phyloP scores from a whole-genome alignment of 2,113 vertebrate genomes.

The Rattus rattus region DNA sequence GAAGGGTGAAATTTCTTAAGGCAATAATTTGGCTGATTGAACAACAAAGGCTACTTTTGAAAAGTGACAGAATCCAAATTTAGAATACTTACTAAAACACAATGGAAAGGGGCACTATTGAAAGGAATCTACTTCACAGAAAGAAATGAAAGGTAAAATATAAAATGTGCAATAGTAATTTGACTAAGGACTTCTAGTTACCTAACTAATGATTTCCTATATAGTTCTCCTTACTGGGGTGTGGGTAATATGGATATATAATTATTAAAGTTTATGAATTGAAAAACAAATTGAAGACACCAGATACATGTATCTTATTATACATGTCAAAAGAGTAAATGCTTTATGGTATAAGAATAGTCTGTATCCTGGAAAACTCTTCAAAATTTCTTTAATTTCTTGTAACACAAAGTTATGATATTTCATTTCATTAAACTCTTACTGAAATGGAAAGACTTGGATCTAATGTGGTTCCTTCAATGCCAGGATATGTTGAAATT shows the following conservation, averaged over 20 bases:
- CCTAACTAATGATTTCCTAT: neutral
- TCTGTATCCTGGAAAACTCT: neutral
- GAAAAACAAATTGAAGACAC: neutral
- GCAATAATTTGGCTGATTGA: constrained; percentile 12
- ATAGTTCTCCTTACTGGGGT: neutral
- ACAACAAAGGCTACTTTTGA: neutral
- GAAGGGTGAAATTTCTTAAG: constrained; percentile 10
- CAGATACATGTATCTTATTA: neutral
- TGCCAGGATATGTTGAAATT: neutral
- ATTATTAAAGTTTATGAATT: neutral
- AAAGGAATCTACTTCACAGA: neutral
- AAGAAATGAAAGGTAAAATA: neutral
- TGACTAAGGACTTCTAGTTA: neutral
- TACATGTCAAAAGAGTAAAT: neutral
- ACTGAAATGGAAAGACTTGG: neutral
- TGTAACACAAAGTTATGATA: neutral
- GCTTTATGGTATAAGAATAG: neutral
- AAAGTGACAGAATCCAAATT: constrained; percentile 2
- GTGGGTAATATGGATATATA: too few relatives aligned
- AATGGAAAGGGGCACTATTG: neutral
- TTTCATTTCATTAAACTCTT: neutral
- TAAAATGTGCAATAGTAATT: neutral
- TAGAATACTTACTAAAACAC: neutral
- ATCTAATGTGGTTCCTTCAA: too few relatives aligned
- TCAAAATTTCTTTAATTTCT: too few relatives aligned